Base-by-base conservation (phyloP, 2,888 invertebrate species). In the Nephrotoma guestfalica region DNA sequence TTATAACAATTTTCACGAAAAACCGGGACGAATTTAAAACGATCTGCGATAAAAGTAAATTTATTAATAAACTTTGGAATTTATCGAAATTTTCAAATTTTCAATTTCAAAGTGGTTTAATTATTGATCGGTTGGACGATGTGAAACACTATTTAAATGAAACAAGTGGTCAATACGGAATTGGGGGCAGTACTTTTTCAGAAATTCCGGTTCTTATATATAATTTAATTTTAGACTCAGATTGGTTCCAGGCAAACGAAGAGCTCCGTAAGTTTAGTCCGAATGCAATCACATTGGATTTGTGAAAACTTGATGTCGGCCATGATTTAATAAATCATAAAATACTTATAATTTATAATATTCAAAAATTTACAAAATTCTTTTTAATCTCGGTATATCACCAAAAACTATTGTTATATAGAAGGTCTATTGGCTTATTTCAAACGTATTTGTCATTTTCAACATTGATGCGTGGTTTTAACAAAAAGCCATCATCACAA, bases 141-240 rank as follows among this genome's bases (percentile, higher is more conserved):
- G 71, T 71, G 30, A 71, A 71, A 71, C 71, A 71, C 9, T 71
- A 71, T 71, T 71, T 71, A 71, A 71, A 30, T 9, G 71, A 71
- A 4, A 71, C 71, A 71, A 30, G 71, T 71, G 71, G 71, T 4
- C 71, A 71, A 11, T 71, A 71, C 30, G 71, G 71, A 13, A 71
- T 71, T 71, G 30, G 71, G 9, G 71, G 71, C 9, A 71, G 71
- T 9, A 71, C 71, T 11, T 71, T 83, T 86, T 86, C 87, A 18
- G 86, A 87, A 86, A 43, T 87, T 30, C 87, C 87, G 1, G 83
- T 86, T 6, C 42, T 87, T 41, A 86, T 87, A n/a, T 87, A 87
- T 6, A 86, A 87, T 85, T 86, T 85, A n/a, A 30, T 87, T 1
- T 57, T 84, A 13, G 86, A 85, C n/a, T 85, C 87, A 7, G 85